Percentiles rank a stretch among this genome's conserved stretches.
Evolutionary conservation across 2,888 invertebrate genomes (phyloP).

Genomic region (Oscheius myriophilus): DNA sequence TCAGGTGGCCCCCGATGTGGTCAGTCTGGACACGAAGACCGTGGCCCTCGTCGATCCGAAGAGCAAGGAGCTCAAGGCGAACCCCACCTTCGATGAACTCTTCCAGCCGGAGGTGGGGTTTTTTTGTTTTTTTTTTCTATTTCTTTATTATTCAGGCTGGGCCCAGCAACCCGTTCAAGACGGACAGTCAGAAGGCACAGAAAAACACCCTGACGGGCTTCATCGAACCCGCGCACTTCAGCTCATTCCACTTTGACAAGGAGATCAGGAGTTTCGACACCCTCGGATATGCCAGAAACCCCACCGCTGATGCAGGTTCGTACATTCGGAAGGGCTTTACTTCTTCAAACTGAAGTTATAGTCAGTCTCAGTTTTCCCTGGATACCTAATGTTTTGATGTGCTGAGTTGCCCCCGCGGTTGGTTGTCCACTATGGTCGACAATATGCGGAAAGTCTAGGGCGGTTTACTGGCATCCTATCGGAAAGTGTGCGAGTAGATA

Average conservation of each 20-base stretch:
- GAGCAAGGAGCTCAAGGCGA: conserved; percentile 84
- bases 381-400: too few species aligned
- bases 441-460: too few species aligned
- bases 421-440: too few species aligned
- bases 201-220: conserved; percentile 93
- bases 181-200: conserved; percentile 85
- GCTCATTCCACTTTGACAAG: conserved; percentile 79
- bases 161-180: conserved; percentile 91
- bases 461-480: too few species aligned
- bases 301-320: conserved; percentile 79
- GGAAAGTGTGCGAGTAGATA: too few species aligned
- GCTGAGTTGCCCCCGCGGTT: too few species aligned
- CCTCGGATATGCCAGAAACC: conserved; percentile 87
- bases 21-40: conserved; percentile 37
- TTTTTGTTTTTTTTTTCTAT: neutral
- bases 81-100: conserved; percentile 92
- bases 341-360: too few species aligned
- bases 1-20: conserved; percentile 53
- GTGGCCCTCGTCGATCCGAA: conserved; percentile 79
- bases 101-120: conserved; percentile 79
- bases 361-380: too few species aligned
- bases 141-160: conserved; percentile 76
- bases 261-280: conserved; percentile 68
- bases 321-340: too few species aligned
- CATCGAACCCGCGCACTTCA: conserved; percentile 93